Evolutionary conservation across 2,797 vertebrate genomes (phyloP), one percentile per base, ranked within the genome.

Genomic region (Gadopsis marmoratus): DNA sequence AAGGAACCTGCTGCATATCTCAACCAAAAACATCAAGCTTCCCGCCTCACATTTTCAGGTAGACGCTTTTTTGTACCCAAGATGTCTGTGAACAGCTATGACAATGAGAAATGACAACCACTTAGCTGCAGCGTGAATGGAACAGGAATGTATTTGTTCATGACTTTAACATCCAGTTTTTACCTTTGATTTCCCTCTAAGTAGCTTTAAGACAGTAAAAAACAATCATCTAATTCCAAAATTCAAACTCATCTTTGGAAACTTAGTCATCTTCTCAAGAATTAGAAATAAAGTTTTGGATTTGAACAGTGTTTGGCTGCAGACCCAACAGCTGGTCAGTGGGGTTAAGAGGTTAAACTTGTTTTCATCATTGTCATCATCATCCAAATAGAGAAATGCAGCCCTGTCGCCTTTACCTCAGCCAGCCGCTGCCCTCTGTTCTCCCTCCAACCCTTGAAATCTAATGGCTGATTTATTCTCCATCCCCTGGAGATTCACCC

Each of bases 401-500:
- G 26, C 26, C 26, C 11, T 31, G 45, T 37, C 58, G 54, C n/a
- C 2, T 74, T 33, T 10, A 19, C 26, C 47, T 81, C 45, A 31
- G 55, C 60, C 16, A 41, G 43, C 17, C 21, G 0, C 37, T 64
- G 45, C 37, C 35, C 26, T 62, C 56, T 9, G 55, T 31, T 71
- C 31, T 39, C 31, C 23, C 65, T 71, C 43, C 39, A 53, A n/a
- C 26, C 33, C 23, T 53, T 69, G 54, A 72, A 86, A 75, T 75
- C 43, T 55, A 65, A 55, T 0, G 8, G 35, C 53, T 5, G 53
- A 80, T 84, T 73, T 74, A 60, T 67, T 76, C 35, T 56, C 64
- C 68, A 29, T 76, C 59, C 77, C 56, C 37, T 45, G 31, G n/a
- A 45, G 2, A 48, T 58, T 85, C 64, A 81, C 86, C 84, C 26